Evolutionary conservation across 2,888 invertebrate genomes (phyloP), one percentile per base, ranked within the genome.

Genomic region (Serrognathus titanus): DNA sequence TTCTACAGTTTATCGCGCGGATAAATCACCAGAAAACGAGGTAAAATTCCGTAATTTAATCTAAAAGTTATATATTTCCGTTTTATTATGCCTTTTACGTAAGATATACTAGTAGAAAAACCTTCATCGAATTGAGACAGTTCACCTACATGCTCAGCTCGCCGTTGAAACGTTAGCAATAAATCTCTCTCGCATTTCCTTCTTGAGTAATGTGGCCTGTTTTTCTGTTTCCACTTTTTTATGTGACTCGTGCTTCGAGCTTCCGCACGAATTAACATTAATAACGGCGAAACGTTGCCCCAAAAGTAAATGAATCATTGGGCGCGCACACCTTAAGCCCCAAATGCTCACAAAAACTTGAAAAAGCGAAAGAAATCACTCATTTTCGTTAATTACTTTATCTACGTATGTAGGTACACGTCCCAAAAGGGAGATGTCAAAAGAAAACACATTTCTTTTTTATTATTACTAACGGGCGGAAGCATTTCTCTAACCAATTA

Each of bases 141-240:
- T 43, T 43, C 20, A 43, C 43, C 16, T 43, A 43, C n/a, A 43
- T 43, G 43, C 20, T 13, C 43, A 16, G 20, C 20, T 43, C 43
- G 43, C 20, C 20, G 20, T 20, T 10, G 43, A 20, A 43, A 43
- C 20, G 43, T 16, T 43, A 16, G 43, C 12, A 16, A 43, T 43
- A 43, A 43, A 43, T 43, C 43, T 43, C 20, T 16, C 43, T 43
- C 43, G 13, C 20, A 20, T 43, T 43, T 43, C 43, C 43, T 43
- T 40, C 20, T 16, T 43, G 43, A 43, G 16, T 43, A 16, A 43
- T 43, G 43, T 10, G 9, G n/a, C 43, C 20, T 20, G 43, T 43
- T 11, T 43, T 43, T 43, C 43, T 43, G 20, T 43, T 43, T 43
- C 43, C 13, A 9, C 16, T 10, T 43, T 43, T 43, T 43, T 12